Percentiles rank a stretch among this genome's conserved stretches.
These are phyloP conservation scores for Cecidostiba fungosa DNA, from an alignment of 2,888 invertebrate genomes.

Conservation along the genomic window DNA sequence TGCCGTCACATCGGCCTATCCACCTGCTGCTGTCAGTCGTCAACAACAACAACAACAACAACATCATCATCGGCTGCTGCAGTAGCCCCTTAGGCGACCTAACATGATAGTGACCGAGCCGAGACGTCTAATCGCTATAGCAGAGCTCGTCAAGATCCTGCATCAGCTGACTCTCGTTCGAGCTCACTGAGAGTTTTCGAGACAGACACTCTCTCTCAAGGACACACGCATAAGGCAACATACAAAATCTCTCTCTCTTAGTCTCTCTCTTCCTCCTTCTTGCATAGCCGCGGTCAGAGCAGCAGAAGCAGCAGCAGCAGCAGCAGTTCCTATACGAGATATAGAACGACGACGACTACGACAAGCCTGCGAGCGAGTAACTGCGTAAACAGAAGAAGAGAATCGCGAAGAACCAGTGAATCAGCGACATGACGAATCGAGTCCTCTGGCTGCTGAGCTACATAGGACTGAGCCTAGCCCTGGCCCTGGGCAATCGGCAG, in stretches of 20 bases:
- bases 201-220: neutral
- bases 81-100: neutral
- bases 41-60: neutral
- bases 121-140: neutral
- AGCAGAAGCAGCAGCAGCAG: neutral
- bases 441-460: slow-evolving; percentile 77
- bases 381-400: neutral
- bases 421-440: slow-evolving; percentile 74
- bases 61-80: neutral
- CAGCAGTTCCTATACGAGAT: neutral
- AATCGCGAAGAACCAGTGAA: neutral
- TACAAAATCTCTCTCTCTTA: slow-evolving; percentile 1
- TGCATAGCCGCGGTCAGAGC: slow-evolving; percentile 15
- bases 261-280: slow-evolving; percentile 46
- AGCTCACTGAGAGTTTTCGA: slow-evolving; percentile 1
- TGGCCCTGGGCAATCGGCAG: slow-evolving; percentile 73
- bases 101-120: slow-evolving; percentile 29
- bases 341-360: neutral
- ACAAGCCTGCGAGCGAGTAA: neutral
- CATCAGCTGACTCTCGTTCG: slow-evolving; percentile 8
- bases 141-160: neutral
- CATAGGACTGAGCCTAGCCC: slow-evolving; percentile 76
- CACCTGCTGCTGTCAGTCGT: neutral
- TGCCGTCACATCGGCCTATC: neutral
- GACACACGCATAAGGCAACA: neutral